A percentile compares a stretch with the other conserved stretches of the same genome.
Conservation (phyloP, 2,113 vertebrate species). For the Psophia crepitans region DNA sequence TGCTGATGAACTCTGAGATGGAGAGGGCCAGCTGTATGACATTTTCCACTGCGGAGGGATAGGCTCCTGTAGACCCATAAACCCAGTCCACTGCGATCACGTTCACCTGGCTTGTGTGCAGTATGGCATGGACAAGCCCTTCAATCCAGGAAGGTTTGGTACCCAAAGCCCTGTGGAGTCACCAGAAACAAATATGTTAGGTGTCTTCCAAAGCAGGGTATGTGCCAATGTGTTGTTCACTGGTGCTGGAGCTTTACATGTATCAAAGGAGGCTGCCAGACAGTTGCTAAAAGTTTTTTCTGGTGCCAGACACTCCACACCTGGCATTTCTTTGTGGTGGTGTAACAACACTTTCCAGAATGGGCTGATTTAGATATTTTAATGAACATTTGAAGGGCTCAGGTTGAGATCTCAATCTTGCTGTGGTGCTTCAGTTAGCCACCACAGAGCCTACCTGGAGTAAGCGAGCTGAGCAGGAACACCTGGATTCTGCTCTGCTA, state of each 20-base stretch:
- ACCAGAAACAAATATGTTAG: neutral
- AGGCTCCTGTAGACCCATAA: constrained; percentile 81
- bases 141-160: constrained; percentile 90
- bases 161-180: constrained; percentile 77
- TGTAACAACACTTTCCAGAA: neutral
- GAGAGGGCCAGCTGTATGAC: constrained; percentile 82
- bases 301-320: neutral
- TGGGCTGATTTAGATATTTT: neutral
- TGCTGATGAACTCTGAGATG: constrained; percentile 84
- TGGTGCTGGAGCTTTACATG: neutral
- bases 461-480: neutral
- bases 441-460: neutral
- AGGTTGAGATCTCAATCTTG: neutral
- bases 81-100: constrained; percentile 93
- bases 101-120: constrained; percentile 75
- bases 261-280: neutral
- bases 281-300: neutral
- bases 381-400: neutral
- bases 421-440: neutral
- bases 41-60: constrained; percentile 85
- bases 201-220: neutral
- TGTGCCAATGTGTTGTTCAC: neutral
- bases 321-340: neutral
- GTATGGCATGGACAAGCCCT: constrained; percentile 75
- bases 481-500: neutral